Base-by-base conservation (phyloP, 2,888 invertebrate species). In the Stenodera caucasica region DNA sequence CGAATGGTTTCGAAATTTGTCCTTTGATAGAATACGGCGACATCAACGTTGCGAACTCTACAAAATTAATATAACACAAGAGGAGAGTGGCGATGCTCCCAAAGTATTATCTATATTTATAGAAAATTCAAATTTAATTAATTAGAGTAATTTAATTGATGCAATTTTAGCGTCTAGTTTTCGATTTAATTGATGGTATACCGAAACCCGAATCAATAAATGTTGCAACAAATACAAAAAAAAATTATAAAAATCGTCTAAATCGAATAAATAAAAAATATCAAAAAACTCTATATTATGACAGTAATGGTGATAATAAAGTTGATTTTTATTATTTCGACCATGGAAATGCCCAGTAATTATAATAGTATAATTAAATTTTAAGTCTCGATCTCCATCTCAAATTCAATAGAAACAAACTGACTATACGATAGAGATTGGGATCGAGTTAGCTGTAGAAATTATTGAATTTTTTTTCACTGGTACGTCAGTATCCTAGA, bases 281-380 rank as follows among this genome's bases (percentile, higher is more conserved):
- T 7, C 67, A 69, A 51, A 68, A 69, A 63, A 67, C 65, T 7
- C 63, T 67, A 15, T 67, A 65, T 53, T 65, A 59, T 26, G 71
- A 71, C 58, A 59, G 58, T 37, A 61, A 60, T 32, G 70, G 67
- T 18, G 66, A 70, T 32, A 74, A 74, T 23, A 81, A 81, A 70
- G 84, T 87, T 8, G 88, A 88, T 64, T 83, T 88, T 51, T 89
- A 89, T 76, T 87, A 87, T 63, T 89, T 89, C 67, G 88, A 89
- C 72, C 88, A 88, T 70, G 88, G 88, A 51, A 86, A 86, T 71
- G 83, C 86, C 1, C 84, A 85, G 83, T 85, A 76, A 75, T 26
- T 26, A 26, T 26, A 78, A 74, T 67, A 52, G 63, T 40, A 49
- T 26, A 49, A 50, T 11, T 45, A 58, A 53, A 33, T 12, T 18